A percentile compares a stretch with the other conserved stretches of the same genome.
Conservation (phyloP, 2,113 vertebrate genomes). For the Psittacula cyanocephala region DNA sequence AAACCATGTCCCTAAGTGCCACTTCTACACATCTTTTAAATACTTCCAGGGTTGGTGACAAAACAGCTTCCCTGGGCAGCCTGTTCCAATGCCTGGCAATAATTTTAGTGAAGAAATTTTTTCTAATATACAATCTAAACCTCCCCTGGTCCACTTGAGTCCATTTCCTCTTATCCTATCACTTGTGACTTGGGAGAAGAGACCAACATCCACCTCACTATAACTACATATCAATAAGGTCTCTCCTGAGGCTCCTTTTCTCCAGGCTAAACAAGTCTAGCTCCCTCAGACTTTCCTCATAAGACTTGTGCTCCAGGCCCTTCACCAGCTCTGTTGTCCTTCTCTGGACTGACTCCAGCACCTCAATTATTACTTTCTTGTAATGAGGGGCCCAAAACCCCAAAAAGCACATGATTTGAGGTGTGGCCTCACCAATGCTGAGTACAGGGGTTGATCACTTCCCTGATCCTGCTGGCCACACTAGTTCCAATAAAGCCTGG, state of each 20-base stretch:
- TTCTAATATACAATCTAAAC: not conserved
- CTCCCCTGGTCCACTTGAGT: not conserved
- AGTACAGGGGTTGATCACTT: not conserved
- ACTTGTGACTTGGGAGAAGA: not conserved
- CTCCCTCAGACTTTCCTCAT: not conserved
- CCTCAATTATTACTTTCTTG: not conserved
- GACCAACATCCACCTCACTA: not conserved
- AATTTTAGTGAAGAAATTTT: not conserved
- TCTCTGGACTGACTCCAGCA: accelerated
- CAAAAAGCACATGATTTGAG: accelerated
- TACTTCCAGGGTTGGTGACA: not conserved
- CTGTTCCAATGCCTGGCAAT: not conserved
- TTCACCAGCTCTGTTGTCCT: not conserved
- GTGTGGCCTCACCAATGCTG: not conserved
- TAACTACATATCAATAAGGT: not conserved
- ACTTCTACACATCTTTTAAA: not conserved
- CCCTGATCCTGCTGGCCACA: not conserved
- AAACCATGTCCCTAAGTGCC: not conserved
- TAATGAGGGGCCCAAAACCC: not conserved
- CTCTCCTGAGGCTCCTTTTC: not conserved
- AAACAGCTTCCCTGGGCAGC: not conserved
- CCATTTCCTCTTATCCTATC: not conserved
- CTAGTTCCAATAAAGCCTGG: not conserved
- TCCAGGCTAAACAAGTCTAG: not conserved
- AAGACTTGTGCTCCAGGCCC: not conserved